Conservation (phyloP, 2,888 invertebrate species). For the Dynastes maya region DNA sequence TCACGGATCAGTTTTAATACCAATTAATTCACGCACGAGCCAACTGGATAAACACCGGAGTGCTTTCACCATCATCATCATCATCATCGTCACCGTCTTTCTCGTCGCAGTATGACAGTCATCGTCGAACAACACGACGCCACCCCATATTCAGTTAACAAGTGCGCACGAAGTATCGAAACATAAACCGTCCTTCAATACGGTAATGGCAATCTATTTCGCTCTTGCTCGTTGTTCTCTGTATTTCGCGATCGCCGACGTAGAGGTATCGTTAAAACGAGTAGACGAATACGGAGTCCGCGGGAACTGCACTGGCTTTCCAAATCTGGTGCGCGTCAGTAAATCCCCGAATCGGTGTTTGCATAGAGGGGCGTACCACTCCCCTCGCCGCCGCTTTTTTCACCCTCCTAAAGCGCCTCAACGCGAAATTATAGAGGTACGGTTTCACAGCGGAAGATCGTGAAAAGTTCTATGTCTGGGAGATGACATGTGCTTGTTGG, state of each 20-base stretch:
- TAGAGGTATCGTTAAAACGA: slow-evolving; percentile 28
- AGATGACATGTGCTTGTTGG: slow-evolving; percentile 57
- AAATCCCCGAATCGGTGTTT: slow-evolving; percentile 59
- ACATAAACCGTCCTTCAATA: slow-evolving; percentile 13
- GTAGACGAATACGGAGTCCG: slow-evolving; percentile 46
- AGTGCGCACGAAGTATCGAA: slow-evolving; percentile 52
- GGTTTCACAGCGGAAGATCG: neutral
- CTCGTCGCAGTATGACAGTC: slow-evolving; percentile 49
- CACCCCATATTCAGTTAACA: slow-evolving; percentile 50
- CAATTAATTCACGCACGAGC: slow-evolving; percentile 58
- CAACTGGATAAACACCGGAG: slow-evolving; percentile 56
- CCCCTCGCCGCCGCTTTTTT: slow-evolving; percentile 53
- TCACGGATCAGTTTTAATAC: slow-evolving; percentile 54
- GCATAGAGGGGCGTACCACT: slow-evolving; percentile 59
- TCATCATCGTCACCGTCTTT: slow-evolving; percentile 49
- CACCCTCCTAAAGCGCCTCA: slow-evolving; percentile 52
- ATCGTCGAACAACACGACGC: slow-evolving; percentile 45
- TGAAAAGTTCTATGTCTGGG: slow-evolving; percentile 53
- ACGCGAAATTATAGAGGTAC: slow-evolving; percentile 2
- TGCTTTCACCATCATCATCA: slow-evolving; percentile 51
- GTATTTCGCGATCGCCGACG: slow-evolving; percentile 26
- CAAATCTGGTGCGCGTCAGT: slow-evolving; percentile 62
- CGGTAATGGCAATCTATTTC: slow-evolving; percentile 32
- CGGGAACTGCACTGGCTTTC: slow-evolving; percentile 59
- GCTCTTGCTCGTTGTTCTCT: neutral